Evolutionary conservation across 2,888 invertebrate genomes (phyloP).

Genomic region (Chalcosyrphus nemorum): DNA sequence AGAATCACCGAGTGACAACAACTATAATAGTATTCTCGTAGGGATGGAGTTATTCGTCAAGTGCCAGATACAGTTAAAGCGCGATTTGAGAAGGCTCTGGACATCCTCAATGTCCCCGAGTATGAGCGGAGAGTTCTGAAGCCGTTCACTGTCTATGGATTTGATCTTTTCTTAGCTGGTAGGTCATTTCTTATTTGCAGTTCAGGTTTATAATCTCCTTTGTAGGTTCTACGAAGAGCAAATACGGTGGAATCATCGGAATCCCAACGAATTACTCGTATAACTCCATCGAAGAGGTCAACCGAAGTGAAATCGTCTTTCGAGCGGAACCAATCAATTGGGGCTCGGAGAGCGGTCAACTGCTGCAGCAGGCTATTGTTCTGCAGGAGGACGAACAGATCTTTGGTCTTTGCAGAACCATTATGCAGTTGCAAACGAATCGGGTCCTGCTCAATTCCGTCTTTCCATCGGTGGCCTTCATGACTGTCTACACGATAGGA

Average conservation of each 20-base stretch:
- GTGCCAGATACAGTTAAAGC: conserved; percentile 83
- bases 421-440: conserved; percentile 85
- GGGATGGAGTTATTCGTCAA: conserved; percentile 85
- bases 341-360: conserved; percentile 85
- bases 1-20: background rate
- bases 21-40: conserved; percentile 78
- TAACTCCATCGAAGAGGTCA: conserved; percentile 83
- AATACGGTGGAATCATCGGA: conserved; percentile 87
- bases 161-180: conserved; percentile 89
- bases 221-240: conserved; percentile 83
- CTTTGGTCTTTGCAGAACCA: conserved; percentile 90
- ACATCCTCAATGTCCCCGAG: conserved; percentile 84
- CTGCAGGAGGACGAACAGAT: conserved; percentile 90
- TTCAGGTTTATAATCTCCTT: background rate
- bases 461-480: conserved; percentile 83
- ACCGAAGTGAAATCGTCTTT: conserved; percentile 85
- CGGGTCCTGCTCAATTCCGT: conserved; percentile 84
- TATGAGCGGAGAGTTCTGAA: conserved; percentile 83
- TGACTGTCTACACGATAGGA: conserved; percentile 83
- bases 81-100: conserved; percentile 84
- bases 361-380: conserved; percentile 86
- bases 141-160: conserved; percentile 89
- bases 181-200: conserved; percentile 74
- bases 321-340: conserved; percentile 86
- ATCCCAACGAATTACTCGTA: conserved; percentile 89